Evolutionary conservation across 2,888 invertebrate genomes (phyloP), one percentile per base, ranked within the genome.

Genomic region (Hemicrepidius hirtus): DNA sequence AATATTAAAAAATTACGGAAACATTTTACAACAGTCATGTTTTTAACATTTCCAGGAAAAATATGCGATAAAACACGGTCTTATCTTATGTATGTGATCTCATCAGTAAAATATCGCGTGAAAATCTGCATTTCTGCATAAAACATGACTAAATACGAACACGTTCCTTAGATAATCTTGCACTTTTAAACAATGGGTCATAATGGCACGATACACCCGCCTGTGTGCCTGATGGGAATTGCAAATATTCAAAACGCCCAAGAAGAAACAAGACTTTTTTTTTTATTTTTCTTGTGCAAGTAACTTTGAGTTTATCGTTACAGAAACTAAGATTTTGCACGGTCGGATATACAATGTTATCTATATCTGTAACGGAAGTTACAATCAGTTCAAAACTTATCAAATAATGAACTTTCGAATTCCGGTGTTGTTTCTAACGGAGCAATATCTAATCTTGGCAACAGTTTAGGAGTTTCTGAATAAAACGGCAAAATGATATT

Each of bases 291-390:
- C 4, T 57, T 37, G 18, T 16, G 4, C 3, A 7, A 10, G 55
- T 18, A 49, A 35, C 57, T 44, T 16, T 6, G 18, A 6, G 12
- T 16, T 60, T 72, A 68, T 72, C 69, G 73, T 40, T 60, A 18
- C 21, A 55, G 69, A 70, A 65, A 66, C 69, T 70, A 66, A 73
- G 69, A 73, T 68, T 70, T 65, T 69, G 40, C 37, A 70, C 62
- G 59, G 57, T 62, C 71, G 68, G 73, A 76, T 72, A 72, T 74
- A 67, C 41, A 68, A 73, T 76, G 68, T 71, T 82, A 82, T 83
- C 82, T 82, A 73, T 80, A 83, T 82, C 82, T 80, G 75, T 68
- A 79, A 79, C 81, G 83, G 83, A 83, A 83, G 82, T 82, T 79
- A 78, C 80, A 82, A 82, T 83, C 82, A 78, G 78, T 79, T 80